Evolutionary conservation across 23 tunicate genomes (phyloP), one percentile per base, ranked within the genome.

Genomic region (Ascidia mentula): DNA sequence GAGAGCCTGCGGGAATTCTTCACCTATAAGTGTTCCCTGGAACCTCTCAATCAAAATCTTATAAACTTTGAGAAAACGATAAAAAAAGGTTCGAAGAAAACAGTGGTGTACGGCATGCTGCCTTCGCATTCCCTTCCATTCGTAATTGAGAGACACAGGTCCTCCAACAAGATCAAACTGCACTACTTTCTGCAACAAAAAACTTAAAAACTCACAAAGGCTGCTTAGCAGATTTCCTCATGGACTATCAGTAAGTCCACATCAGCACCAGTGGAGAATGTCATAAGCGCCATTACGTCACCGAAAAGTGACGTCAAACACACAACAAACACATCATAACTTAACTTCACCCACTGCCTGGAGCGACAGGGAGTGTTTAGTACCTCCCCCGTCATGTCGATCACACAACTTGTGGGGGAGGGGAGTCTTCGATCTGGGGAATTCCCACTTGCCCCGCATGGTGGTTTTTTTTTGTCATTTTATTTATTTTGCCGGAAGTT

Each of bases 1-100:
- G 77, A 79, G 22, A 80, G 74, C 0, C 76, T 89, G 0, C 60
- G 33, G 2, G 36, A 32, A 22, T 89, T 89, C 73, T 89, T 89
- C 38, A 40, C 73, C 34, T 79, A 89, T 36, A 40, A 46, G n/a
- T 89, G 94, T 73, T 69, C 94, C 5, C 61, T 84, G 13, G 59
- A 30, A 12, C 24, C 45, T 1, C 34, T 45, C 34, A 36, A 70
- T 40, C 39, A 32, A 34, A 77, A 30, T 6, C 32, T 9, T 22
- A 34, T 20, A 82, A 73, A 73, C 77, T 34, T 80, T 61, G 30
- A 45, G 28, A 45, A 53, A 70, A 34, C 32, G 1, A 40, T 40
- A 22, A 38, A 31, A 9, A 71, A 46, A 32, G 37, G 74, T 22
- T 46, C 45, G 31, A 61, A 71, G 46, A 59, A 40, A 22, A 8